phyloP scores from a whole-genome alignment of 2,113 vertebrate species.

The Spheniscus mendiculus region DNA sequence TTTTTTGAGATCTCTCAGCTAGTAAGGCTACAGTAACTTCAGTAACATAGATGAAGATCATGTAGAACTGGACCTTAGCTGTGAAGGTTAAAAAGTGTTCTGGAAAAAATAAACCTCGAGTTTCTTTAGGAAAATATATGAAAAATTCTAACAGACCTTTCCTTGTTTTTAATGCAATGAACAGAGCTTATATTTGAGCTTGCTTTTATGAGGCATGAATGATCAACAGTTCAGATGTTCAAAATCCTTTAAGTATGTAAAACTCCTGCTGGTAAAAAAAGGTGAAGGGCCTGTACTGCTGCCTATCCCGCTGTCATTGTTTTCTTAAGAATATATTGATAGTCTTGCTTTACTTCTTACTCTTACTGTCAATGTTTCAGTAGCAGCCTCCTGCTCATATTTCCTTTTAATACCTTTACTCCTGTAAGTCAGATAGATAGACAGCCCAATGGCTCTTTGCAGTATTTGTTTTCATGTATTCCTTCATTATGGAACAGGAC shows the following conservation, averaged over 20 bases:
- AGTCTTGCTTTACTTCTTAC: neutral
- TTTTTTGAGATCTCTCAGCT: neutral
- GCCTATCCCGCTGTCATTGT: neutral
- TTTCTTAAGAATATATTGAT: neutral
- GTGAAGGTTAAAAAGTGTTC: neutral
- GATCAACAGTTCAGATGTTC: neutral
- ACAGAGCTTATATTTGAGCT: neutral
- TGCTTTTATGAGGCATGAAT: neutral
- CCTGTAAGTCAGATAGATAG: neutral
- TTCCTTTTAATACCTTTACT: neutral
- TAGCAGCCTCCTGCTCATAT: neutral
- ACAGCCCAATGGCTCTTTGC: neutral
- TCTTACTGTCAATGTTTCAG: neutral
- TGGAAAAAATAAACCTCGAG: neutral
- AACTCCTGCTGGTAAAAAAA: neutral
- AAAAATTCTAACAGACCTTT: neutral
- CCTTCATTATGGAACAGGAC: neutral
- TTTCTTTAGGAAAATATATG: neutral
- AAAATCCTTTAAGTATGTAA: neutral
- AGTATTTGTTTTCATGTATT: slow-evolving; percentile 8
- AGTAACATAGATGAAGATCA: neutral
- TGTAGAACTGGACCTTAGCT: neutral
- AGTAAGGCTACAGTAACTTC: neutral
- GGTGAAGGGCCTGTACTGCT: neutral
- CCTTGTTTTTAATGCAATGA: neutral